These are phyloP conservation scores for Tetanocera ferruginea DNA, from an alignment of 2,888 invertebrate genomes.

Conservation along the genomic window DNA sequence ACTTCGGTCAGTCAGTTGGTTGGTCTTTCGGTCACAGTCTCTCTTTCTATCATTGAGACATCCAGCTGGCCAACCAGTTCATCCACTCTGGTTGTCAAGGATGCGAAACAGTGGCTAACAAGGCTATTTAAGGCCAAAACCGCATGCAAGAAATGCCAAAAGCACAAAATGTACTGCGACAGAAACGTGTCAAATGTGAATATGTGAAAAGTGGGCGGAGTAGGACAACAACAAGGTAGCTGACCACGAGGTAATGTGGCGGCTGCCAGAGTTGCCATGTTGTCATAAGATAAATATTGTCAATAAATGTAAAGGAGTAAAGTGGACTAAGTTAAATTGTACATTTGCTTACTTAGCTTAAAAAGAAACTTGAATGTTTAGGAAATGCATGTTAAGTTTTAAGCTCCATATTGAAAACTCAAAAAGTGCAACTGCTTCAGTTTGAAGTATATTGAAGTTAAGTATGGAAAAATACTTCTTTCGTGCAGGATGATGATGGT, in stretches of 20 bases:
- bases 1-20: not conserved
- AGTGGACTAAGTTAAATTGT: no score
- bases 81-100: constrained; percentile 6
- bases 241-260: not conserved
- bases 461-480: no score
- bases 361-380: no score
- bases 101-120: constrained; percentile 5
- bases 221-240: not conserved
- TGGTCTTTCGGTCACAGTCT: not conserved
- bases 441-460: no score
- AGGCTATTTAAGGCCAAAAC: constrained; percentile 20
- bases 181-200: constrained; percentile 18
- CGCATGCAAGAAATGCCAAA: constrained; percentile 17
- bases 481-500: no score
- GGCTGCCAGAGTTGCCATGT: not conserved
- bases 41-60: not conserved
- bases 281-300: not conserved
- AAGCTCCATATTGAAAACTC: no score
- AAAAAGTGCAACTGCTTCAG: no score
- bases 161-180: not conserved
- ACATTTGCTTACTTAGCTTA: no score
- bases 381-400: no score
- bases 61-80: not conserved
- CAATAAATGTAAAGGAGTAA: no score
- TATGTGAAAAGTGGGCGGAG: not conserved